Base-by-base conservation (phyloP, 2,888 invertebrate genomes). In the Auanema freiburgensis region DNA sequence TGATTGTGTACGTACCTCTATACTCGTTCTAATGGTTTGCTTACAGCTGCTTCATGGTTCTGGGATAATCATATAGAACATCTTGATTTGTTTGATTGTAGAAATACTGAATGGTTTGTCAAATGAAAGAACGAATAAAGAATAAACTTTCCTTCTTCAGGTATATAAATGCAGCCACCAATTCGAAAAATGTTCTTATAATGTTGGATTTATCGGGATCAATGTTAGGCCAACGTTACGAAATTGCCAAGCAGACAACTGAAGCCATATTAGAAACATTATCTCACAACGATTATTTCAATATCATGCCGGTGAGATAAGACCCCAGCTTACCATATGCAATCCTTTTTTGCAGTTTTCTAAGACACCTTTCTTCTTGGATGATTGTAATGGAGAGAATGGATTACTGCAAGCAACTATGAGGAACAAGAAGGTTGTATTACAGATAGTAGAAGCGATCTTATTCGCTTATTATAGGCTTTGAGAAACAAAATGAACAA, bases 281-380 rank as follows among this genome's bases (percentile, higher is more conserved):
- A 55, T 94, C 93, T 8, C 96, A 97, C 84, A 96, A 99, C 84
- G 98, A 99, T 85, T 96, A 91, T 84, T 91, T 99, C 62, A 96
- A 95, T 79, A 90, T 99, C 33, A 89, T 92, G 77, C 89, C 89
- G 78, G 87, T 87, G 76, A 75, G 77, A 46, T 46, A 18, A 46
- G 3, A 46, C 46, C 46, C 46, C 16, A 3, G 21, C 10, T 46
- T 46, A n/a, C 52, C 14, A n/a, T 52, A 5, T 21, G 3, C 2
- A 18, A 52, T 21, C 52, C n/a, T 24, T 10, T 8, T 23, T 66
- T 82, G 62, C 78, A 87, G 83, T 91, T 92, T 76, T 89, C 90
- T 49, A 87, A 91, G 76, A 89, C 86, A 0, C 89, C 91, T 0
- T 84, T 88, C 8, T 90, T 91, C 77, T 88, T 92, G 5, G 91